Evolutionary conservation across 2,113 vertebrate genomes (phyloP).

Genomic region (Colossoma macropomum): DNA sequence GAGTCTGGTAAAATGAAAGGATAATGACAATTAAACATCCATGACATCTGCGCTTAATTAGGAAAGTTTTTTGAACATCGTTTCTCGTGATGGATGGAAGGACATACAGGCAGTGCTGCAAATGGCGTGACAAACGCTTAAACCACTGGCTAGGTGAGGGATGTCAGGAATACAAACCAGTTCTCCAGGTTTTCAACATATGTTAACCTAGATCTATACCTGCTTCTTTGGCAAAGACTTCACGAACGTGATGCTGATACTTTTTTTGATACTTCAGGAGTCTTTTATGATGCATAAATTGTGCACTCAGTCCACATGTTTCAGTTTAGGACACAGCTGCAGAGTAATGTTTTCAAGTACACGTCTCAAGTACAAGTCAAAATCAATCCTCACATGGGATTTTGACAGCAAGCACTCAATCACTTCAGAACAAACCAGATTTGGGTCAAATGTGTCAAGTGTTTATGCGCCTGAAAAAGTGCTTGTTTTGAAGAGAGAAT

Average conservation of each 20-base stretch:
- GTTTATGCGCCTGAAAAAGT: conserved; percentile 23
- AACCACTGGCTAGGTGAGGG: conserved; percentile 27
- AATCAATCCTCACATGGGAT: conserved; percentile 45
- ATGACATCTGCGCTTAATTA: conserved; percentile 74
- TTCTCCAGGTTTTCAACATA: not conserved
- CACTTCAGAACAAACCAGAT: conserved; percentile 47
- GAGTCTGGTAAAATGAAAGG: conserved; percentile 94
- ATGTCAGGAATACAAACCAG: conserved; percentile 41
- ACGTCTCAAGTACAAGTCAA: conserved; percentile 50
- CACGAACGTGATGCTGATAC: conserved; percentile 13
- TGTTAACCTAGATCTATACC: conserved; percentile 1
- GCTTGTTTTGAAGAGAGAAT: conserved; percentile 10
- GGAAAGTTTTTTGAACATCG: conserved; percentile 64
- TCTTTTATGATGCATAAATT: conserved; percentile 38
- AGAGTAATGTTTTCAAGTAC: conserved; percentile 32
- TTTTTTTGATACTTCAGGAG: conserved; percentile 17
- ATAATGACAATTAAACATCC: conserved; percentile 83
- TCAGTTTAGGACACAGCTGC: conserved; percentile 8
- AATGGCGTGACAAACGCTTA: conserved; percentile 36
- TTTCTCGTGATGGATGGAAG: conserved; percentile 66
- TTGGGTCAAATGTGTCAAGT: conserved; percentile 48
- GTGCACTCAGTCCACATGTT: not conserved
- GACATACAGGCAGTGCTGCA: conserved; percentile 36
- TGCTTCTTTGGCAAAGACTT: not conserved
- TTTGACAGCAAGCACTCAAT: conserved; percentile 55